Conservation (phyloP, 23 tunicate genomes). For the Aplidium turbinatum region DNA sequence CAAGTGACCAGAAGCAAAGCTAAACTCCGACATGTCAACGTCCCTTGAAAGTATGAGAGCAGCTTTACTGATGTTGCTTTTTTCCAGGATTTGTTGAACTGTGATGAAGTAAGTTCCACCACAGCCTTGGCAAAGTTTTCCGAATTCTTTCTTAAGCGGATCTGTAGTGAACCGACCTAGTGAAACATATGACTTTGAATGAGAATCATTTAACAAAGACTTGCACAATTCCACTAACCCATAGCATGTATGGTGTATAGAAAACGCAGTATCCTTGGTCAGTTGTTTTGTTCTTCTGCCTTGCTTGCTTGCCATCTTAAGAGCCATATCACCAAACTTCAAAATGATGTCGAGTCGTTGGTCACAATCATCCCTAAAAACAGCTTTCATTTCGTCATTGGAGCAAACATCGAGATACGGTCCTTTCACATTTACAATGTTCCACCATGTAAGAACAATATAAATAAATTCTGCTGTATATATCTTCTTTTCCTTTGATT, state of each 20-base stretch:
- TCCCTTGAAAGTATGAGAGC: not conserved
- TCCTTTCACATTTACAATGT: not conserved
- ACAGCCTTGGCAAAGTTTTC: not conserved
- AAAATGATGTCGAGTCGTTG: not conserved
- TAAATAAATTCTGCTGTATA: not conserved
- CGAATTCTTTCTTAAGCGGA: not conserved
- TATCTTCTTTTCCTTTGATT: not conserved
- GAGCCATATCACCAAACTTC: constrained; percentile 12
- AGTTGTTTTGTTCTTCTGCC: not conserved
- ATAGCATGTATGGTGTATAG: constrained; percentile 19
- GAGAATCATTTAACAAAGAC: not conserved
- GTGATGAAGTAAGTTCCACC: constrained; percentile 7
- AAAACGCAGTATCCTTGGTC: not conserved
- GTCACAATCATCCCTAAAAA: not conserved
- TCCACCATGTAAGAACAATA: not conserved
- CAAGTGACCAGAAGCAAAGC: not conserved
- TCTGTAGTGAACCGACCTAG: constrained; percentile 1
- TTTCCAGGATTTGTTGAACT: not conserved
- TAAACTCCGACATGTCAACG: not conserved
- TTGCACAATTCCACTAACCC: constrained; percentile 2
- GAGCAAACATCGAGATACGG: not conserved
- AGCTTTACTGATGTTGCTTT: not conserved
- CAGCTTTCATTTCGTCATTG: not conserved
- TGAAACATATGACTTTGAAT: no score
- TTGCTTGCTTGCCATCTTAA: constrained; percentile 1